Base-by-base conservation (phyloP, 2,797 vertebrate species). In the Acomys russatus region DNA sequence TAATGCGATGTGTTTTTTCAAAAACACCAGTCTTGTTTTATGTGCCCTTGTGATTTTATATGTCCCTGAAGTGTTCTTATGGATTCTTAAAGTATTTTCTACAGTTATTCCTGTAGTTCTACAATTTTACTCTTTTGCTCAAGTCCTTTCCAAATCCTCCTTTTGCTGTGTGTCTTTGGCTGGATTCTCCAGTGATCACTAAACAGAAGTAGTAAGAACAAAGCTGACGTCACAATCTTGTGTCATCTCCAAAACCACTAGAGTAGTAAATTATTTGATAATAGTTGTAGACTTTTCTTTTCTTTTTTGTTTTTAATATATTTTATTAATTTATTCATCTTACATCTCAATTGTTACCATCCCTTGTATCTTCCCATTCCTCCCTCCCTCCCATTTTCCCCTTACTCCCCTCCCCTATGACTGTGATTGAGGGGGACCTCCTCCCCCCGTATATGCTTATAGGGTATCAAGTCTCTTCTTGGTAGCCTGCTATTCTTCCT, bases 1-100 rank as follows among this genome's bases (percentile, higher is more conserved):
- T 87, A 87, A 71, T 82, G 14, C 15, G 35, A 44, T 91, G 20
- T 64, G 17, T 59, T 17, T 76, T 90, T 79, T 92, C 33, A 92
- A 83, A n/a, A 84, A 85, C 25, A 30, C 76, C 71, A 92, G 28
- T 61, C 20, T 74, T 92, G 3, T 38, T 89, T 82, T 84, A 51
- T 91, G 8, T 80, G 28, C 77, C 59, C 20, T 33, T 88, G 15
- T 6, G 63, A 80, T 64, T 22, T 88, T 76, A 59, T 85, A 84
- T 84, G 33, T 63, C 68, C 22, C 23, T 44, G 12, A 17, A 61
- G 18, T 71, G 2, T 91, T 97, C 96, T 66, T 89, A 28, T 83
- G 15, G 14, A 49, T 90, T 10, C 68, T 33, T 49, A 66, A 44
- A 7, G 56, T 44, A 68, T 90, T 92, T 96, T 85, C 14, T 92